These are phyloP conservation scores for Apeltes quadracus DNA, from an alignment of 2,113 vertebrate species.

Conservation along the genomic window DNA sequence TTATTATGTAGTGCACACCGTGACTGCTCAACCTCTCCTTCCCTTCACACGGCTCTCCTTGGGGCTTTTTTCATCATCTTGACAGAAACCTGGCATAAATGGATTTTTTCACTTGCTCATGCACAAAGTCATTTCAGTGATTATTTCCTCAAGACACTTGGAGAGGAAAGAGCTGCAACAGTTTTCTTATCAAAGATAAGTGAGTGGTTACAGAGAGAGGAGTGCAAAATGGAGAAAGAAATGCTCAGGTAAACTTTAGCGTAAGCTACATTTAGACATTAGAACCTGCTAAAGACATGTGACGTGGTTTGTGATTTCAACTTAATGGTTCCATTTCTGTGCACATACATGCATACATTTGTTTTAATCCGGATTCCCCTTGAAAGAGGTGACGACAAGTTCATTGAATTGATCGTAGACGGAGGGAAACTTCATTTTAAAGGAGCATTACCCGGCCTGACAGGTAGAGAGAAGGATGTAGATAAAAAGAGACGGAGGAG, in stretches of 20 bases:
- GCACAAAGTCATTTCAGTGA: conserved; percentile 56
- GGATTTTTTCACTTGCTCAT: conserved; percentile 49
- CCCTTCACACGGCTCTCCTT: conserved; percentile 11
- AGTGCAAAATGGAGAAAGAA: conserved; percentile 21
- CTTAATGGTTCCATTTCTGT: not conserved
- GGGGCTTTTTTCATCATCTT: conserved; percentile 58
- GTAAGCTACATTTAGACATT: conserved; percentile 14
- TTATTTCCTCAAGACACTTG: conserved; percentile 48
- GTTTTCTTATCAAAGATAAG: conserved; percentile 7
- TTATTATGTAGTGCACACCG: conserved; percentile 27
- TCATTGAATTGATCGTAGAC: not conserved
- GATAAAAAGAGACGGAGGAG: conserved; percentile 41
- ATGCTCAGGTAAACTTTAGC: conserved; percentile 20
- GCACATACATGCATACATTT: not conserved
- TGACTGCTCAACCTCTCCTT: conserved; percentile 25
- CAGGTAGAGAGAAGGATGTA: conserved; percentile 27
- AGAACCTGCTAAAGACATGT: conserved; percentile 4
- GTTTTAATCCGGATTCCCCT: conserved; percentile 12
- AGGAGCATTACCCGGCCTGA: conserved; percentile 34
- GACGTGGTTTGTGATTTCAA: conserved; percentile 6
- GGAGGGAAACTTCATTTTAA: conserved; percentile 12
- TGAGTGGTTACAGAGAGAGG: conserved; percentile 18
- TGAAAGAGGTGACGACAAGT: not conserved
- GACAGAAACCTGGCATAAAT: conserved; percentile 57
- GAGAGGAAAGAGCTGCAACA: not conserved